phyloP scores from a whole-genome alignment of 2,113 vertebrate species.

The Embiotoca jacksoni region DNA sequence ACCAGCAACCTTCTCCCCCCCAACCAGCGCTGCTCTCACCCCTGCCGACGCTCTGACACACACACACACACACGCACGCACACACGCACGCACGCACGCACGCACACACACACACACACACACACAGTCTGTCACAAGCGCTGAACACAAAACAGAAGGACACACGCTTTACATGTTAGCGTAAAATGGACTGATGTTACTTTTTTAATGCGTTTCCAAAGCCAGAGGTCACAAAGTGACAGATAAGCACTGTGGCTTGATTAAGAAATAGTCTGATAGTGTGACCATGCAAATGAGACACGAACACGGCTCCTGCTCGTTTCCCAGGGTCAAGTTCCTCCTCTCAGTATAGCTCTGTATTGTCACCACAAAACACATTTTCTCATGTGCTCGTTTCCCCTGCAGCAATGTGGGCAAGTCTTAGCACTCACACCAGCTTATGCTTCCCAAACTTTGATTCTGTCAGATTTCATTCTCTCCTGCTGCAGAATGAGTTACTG shows the following conservation, averaged over 20 bases:
- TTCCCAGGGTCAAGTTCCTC: constrained; percentile 80
- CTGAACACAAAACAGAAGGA: no score
- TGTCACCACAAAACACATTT: constrained; percentile 57
- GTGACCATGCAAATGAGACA: constrained; percentile 57
- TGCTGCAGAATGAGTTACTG: constrained; percentile 38
- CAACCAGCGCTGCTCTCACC: constrained; percentile 74
- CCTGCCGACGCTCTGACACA: constrained; percentile 67
- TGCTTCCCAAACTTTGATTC: constrained; percentile 42
- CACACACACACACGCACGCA: constrained; percentile 58
- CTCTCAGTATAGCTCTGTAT: constrained; percentile 56
- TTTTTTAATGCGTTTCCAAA: not conserved
- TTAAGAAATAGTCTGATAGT: constrained; percentile 36
- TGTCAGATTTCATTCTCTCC: constrained; percentile 34
- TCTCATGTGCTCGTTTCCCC: constrained; percentile 63
- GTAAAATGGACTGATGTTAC: no score
- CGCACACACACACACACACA: no score
- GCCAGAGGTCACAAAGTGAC: constrained; percentile 17
- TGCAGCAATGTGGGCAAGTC: constrained; percentile 55
- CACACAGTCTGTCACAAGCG: no score
- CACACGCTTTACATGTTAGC: no score
- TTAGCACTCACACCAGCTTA: constrained; percentile 48
- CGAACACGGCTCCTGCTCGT: constrained; percentile 20
- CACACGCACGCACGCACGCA: constrained; percentile 1
- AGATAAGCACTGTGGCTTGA: constrained; percentile 21
- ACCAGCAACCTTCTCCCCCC: constrained; percentile 62